Base-by-base conservation (phyloP, 2,888 invertebrate genomes). In the Phyllotreta striolata region DNA sequence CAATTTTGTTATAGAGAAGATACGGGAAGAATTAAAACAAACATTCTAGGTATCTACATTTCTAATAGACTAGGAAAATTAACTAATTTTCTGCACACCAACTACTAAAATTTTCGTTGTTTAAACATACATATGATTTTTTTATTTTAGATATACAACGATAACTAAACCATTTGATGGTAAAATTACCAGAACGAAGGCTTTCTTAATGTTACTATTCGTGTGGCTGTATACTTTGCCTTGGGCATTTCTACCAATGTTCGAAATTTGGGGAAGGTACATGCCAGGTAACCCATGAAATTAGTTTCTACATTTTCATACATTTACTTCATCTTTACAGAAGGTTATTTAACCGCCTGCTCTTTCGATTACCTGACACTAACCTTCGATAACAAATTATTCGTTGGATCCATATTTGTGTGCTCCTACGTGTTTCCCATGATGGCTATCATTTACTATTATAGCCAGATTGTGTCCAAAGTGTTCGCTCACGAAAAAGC, bases 321-420 rank as follows among this genome's bases (percentile, higher is more conserved):
- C 24, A 24, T 24, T 24, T 24, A 24, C 24, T 3, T 24, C 24
- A 24, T 24, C 24, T 24, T 85, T 80, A 71, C 87, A 89, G 95
- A 95, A 87, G 95, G 95, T n/a, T 95, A 90, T 77, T 83, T 95
- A 69, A 95, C 95, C 7, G 91, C 92, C 0, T 94, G 93, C 79
- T 84, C 89, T 1, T 93, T 94, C 72, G 94, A 94, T 80, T 94
- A 92, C 76, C 83, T 94, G 63, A 89, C 89, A 9, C 88, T 90
- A 66, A 89, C 91, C 41, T 89, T 91, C 73, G 91, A 92, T 73
- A 93, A 89, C 12, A 89, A 88, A 71, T 84, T 91, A 62, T 94
- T 93, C 77, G 91, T 92, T 7, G 89, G 82, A 0, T 85, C 87
- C 10, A 91, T 95, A 67, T 94, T 94, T 79, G 80, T 84, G 46